These are phyloP conservation scores for Scaptomyza hsui DNA, from an alignment of 1,140 invertebrate genomes.

Conservation along the genomic window DNA sequence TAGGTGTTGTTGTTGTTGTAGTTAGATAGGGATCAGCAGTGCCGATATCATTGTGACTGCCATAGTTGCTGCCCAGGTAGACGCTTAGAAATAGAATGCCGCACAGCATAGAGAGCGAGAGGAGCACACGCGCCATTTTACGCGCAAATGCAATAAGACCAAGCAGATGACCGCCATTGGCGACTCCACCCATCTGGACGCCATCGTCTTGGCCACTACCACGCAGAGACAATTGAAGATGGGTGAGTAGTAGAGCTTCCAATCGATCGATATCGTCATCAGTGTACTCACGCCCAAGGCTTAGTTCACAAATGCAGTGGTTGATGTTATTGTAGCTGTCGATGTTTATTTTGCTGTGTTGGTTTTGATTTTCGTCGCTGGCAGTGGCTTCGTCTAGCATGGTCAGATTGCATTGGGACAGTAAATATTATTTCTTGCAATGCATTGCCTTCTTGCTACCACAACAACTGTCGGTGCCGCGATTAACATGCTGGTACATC, in stretches of 20 bases:
- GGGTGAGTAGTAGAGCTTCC: conserved; percentile 47
- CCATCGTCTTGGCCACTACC: conserved; percentile 20
- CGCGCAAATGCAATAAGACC: conserved; percentile 77
- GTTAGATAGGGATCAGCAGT: background rate
- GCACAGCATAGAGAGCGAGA: conserved; percentile 71
- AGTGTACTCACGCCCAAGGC: conserved; percentile 41
- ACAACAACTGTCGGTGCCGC: background rate
- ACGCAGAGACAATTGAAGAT: conserved; percentile 45
- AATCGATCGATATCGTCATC: conserved; percentile 43
- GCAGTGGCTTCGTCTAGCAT: conserved; percentile 52
- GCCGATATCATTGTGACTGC: conserved; percentile 2
- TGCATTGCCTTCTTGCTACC: conserved; percentile 31
- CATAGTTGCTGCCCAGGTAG: conserved; percentile 64
- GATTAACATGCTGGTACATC: conserved; percentile 48
- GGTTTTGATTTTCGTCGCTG: conserved; percentile 18
- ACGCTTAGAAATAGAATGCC: conserved; percentile 71
- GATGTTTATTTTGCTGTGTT: conserved; percentile 14
- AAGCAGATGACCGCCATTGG: conserved; percentile 71
- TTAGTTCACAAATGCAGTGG: conserved; percentile 51
- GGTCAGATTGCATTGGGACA: conserved; percentile 77
- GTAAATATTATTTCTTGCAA: conserved; percentile 80
- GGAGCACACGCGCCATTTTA: conserved; percentile 73
- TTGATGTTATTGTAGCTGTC: conserved; percentile 20
- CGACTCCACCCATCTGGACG: conserved; percentile 67
- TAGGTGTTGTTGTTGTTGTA: conserved; percentile 8